These are phyloP conservation scores for Aricia agestis DNA, from an alignment of 1,140 invertebrate genomes.

Conservation along the genomic window DNA sequence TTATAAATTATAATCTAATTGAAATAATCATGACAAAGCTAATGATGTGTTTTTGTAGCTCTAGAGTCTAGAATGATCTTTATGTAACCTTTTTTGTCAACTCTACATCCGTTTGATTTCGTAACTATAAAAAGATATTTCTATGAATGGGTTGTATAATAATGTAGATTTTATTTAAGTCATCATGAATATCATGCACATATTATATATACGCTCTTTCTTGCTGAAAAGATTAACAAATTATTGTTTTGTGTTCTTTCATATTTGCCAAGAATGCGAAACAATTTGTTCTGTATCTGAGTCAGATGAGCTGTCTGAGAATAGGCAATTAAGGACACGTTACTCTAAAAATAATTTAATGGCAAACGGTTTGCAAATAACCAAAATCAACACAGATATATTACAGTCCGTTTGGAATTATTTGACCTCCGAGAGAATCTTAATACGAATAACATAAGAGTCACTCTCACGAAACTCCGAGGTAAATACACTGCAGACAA, in stretches of 20 bases:
- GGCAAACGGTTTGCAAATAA: too few relatives aligned
- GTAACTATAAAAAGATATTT: not conserved
- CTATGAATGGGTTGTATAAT: not conserved
- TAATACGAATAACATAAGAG: too few relatives aligned
- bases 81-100: slow-evolving; percentile 2
- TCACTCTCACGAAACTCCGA: too few relatives aligned
- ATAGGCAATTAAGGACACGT: not conserved
- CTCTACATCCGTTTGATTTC: not conserved
- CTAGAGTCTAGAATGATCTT: not conserved
- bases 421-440: too few relatives aligned
- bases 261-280: not conserved
- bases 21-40: not conserved
- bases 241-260: too few relatives aligned
- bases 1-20: not conserved
- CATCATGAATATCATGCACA: too few relatives aligned
- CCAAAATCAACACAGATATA: too few relatives aligned
- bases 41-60: not conserved
- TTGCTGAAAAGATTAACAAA: too few relatives aligned
- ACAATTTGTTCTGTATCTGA: not conserved
- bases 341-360: not conserved
- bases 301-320: not conserved
- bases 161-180: not conserved
- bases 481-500: too few relatives aligned
- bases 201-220: too few relatives aligned
- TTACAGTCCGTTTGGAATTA: too few relatives aligned